Conservation (phyloP, 2,113 vertebrate genomes). For the Microcebus murinus region DNA sequence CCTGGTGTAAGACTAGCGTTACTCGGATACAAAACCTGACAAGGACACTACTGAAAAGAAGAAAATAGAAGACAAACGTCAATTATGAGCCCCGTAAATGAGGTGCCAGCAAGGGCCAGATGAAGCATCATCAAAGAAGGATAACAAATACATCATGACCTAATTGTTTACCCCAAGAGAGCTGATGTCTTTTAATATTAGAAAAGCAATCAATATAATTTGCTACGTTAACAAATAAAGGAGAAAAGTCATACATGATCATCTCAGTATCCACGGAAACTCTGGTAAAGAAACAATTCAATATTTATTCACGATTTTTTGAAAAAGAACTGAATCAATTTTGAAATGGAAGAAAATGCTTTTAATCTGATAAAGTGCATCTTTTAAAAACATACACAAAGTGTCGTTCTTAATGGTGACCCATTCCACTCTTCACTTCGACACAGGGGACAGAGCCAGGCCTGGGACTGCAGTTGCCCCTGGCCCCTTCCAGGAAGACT, state of each 20-base stretch:
- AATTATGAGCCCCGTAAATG: background rate
- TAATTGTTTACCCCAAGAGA: background rate
- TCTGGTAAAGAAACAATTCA: background rate
- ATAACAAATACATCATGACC: fast-evolving
- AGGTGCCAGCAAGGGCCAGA: fast-evolving
- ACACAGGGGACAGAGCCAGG: too few species aligned
- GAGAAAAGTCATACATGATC: background rate
- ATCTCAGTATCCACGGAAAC: background rate
- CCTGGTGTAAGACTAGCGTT: background rate
- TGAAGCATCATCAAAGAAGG: background rate
- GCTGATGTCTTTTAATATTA: background rate
- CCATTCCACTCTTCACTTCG: background rate
- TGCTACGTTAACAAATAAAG: background rate
- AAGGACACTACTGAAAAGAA: too few species aligned
- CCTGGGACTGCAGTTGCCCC: too few species aligned
- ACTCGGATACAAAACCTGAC: background rate
- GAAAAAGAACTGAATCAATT: background rate
- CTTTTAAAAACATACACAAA: background rate
- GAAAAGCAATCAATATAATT: background rate
- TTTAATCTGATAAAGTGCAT: background rate
- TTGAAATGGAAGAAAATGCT: background rate
- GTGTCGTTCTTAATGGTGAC: background rate
- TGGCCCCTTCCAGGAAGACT: too few species aligned
- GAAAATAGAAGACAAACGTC: background rate
- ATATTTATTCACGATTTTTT: too few species aligned